Evolutionary conservation across 2,113 vertebrate genomes (phyloP).

Genomic region (Xyliphius kryptos): DNA sequence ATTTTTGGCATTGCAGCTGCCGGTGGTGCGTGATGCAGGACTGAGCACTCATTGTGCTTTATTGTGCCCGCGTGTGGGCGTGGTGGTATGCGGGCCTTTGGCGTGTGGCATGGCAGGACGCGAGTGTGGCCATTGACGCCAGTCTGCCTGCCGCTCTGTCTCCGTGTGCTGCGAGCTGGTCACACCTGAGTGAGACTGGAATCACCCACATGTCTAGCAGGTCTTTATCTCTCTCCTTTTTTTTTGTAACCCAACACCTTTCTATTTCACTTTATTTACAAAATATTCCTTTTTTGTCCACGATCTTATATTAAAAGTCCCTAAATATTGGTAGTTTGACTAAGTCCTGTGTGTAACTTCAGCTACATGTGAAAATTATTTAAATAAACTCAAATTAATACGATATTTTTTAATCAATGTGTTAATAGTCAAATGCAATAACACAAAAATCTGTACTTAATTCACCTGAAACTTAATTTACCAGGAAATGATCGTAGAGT

Average conservation of each 20-base stretch:
- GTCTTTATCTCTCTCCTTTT: constrained; percentile 34
- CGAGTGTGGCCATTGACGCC: constrained; percentile 69
- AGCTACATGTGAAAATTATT: too few relatives aligned
- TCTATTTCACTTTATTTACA: too few relatives aligned
- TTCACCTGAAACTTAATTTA: too few relatives aligned
- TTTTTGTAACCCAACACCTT: constrained; percentile 35
- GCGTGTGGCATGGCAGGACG: constrained; percentile 64
- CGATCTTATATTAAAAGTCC: too few relatives aligned
- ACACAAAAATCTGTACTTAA: too few relatives aligned
- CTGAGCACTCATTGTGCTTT: constrained; percentile 67
- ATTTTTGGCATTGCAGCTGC: constrained; percentile 71
- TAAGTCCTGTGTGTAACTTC: too few relatives aligned
- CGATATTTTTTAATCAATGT: too few relatives aligned
- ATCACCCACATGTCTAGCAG: constrained; percentile 34
- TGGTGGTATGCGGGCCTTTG: constrained; percentile 60
- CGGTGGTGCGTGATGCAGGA: constrained; percentile 66
- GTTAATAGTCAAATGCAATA: too few relatives aligned
- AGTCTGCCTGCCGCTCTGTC: constrained; percentile 54
- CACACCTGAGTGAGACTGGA: constrained; percentile 60
- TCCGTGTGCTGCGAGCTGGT: constrained; percentile 47
- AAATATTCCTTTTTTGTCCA: too few relatives aligned
- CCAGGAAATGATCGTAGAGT: too few relatives aligned
- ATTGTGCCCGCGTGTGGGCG: constrained; percentile 63
- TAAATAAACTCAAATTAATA: too few relatives aligned
- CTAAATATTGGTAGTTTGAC: too few relatives aligned